Base-by-base conservation (phyloP, 1,140 invertebrate species). In the Copidosoma floridanum region DNA sequence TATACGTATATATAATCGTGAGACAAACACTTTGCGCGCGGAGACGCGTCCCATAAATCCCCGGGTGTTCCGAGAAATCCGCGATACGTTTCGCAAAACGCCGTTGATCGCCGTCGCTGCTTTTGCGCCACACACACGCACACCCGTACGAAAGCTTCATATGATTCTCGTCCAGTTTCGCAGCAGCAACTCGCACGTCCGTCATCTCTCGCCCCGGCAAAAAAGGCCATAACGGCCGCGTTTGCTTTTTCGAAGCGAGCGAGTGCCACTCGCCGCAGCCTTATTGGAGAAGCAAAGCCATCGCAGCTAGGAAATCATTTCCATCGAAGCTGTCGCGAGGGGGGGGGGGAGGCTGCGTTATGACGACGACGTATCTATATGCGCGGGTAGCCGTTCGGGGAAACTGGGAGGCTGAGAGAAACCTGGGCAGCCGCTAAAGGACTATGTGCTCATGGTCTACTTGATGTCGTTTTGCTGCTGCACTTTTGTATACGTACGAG, bases 241-340 rank as follows among this genome's bases (percentile, higher is more conserved):
- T 14, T 14, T 23, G 50, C 23, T 21, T n/a, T n/a, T n/a, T n/a
- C n/a, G n/a, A n/a, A n/a, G n/a, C n/a, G n/a, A n/a, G n/a, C n/a
- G n/a, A n/a, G n/a, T n/a, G n/a, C n/a, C n/a, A n/a, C n/a, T n/a
- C n/a, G n/a, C n/a, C n/a, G n/a, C n/a, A n/a, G n/a, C n/a, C n/a
- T n/a, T n/a, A n/a, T n/a, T n/a, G n/a, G n/a, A n/a, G n/a, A n/a
- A n/a, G n/a, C n/a, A n/a, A n/a, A n/a, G n/a, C n/a, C 29, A 32
- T 8, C 29, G 6, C 12, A 35, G 50, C 50, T 54, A 60, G 52
- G 44, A 61, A 61, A 61, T 61, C 35, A 61, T 61, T 61, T 55
- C 58, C 52, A 55, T 61, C 58, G 58, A 48, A 46, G 32, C 48
- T 18, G n/a, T n/a, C 21, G 16, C 11, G 7, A 21, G 32, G 18